phyloP scores from a whole-genome alignment of 2,797 vertebrate species.

The Acanthopagrus latus region DNA sequence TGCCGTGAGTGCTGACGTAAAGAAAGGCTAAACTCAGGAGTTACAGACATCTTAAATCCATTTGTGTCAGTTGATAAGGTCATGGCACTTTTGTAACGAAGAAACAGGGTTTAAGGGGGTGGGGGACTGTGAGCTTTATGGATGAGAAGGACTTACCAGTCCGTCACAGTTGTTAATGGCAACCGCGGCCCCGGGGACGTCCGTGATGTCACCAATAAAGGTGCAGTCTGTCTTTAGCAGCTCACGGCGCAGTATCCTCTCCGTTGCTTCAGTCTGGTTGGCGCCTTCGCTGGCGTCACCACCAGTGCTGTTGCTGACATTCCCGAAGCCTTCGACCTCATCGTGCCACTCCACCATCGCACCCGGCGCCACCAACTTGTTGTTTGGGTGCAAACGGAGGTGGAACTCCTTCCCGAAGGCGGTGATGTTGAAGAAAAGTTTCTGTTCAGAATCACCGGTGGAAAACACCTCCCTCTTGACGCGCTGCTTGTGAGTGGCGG shows the following conservation, averaged over 20 bases:
- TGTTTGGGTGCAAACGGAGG: slow-evolving; percentile 91
- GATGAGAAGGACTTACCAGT: slow-evolving; percentile 89
- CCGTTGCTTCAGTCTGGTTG: slow-evolving; percentile 57
- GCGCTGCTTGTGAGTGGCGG: slow-evolving; percentile 90
- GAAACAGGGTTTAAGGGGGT: slow-evolving; percentile 24
- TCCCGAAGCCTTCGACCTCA: slow-evolving; percentile 70
- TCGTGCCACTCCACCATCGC: slow-evolving; percentile 95
- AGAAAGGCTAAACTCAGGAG: slow-evolving; percentile 49
- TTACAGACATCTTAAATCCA: slow-evolving; percentile 55
- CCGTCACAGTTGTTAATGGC: slow-evolving; percentile 99
- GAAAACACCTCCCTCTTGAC: slow-evolving; percentile 83
- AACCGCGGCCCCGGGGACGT: slow-evolving; percentile 92
- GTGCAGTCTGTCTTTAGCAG: slow-evolving; percentile 93
- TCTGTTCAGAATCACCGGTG: slow-evolving; percentile 58
- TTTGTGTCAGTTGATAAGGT: slow-evolving; percentile 67
- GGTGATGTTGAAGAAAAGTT: slow-evolving; percentile 93
- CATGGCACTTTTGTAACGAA: slow-evolving; percentile 54
- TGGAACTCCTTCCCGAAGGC: slow-evolving; percentile 96
- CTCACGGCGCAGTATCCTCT: slow-evolving; percentile 88
- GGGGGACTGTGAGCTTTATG: slow-evolving; percentile 30
- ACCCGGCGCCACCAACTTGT: slow-evolving; percentile 88
- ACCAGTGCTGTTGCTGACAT: slow-evolving; percentile 45
- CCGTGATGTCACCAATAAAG: slow-evolving; percentile 95
- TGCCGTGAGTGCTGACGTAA: slow-evolving; percentile 52
- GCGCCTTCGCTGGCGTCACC: slow-evolving; percentile 38